Percentiles rank a stretch among this genome's conserved stretches.
phyloP scores from a whole-genome alignment of 2,888 invertebrate species.

The Lepidochitona cinerea region DNA sequence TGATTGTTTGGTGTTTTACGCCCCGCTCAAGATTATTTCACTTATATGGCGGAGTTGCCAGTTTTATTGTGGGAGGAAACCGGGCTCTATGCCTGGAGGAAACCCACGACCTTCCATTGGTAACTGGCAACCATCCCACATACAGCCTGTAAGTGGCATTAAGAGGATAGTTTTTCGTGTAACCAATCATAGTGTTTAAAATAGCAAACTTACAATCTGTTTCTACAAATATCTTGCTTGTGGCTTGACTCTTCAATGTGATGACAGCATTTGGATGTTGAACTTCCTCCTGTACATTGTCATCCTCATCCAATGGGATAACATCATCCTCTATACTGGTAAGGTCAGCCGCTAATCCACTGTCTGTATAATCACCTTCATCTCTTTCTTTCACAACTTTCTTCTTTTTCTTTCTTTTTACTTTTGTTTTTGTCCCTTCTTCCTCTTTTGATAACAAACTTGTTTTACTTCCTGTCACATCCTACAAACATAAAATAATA shows the following conservation, averaged over 20 bases:
- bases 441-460: constrained; percentile 50
- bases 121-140: too few species aligned
- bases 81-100: too few species aligned
- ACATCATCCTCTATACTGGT: constrained; percentile 55
- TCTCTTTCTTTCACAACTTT: constrained; percentile 34
- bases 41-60: too few species aligned
- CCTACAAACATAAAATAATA: constrained; percentile 35
- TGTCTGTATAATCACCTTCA: constrained; percentile 45
- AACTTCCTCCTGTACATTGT: constrained; percentile 27
- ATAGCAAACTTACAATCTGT: constrained; percentile 46
- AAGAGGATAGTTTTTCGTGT: too few species aligned
- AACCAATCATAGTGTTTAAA: too few species aligned
- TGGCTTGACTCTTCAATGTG: constrained; percentile 51
- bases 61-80: too few species aligned
- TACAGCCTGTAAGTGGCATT: too few species aligned
- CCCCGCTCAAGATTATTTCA: too few species aligned
- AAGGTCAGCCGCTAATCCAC: constrained; percentile 50
- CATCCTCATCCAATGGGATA: background rate
- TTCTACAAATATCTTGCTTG: constrained; percentile 59
- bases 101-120: too few species aligned
- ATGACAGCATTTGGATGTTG: constrained; percentile 39
- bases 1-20: too few species aligned
- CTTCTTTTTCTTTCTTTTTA: constrained; percentile 45
- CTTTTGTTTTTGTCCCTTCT: constrained; percentile 26
- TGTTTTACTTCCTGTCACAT: constrained; percentile 57